These are phyloP conservation scores for Syngnathus typhle DNA, from an alignment of 2,113 vertebrate genomes.

Conservation along the genomic window DNA sequence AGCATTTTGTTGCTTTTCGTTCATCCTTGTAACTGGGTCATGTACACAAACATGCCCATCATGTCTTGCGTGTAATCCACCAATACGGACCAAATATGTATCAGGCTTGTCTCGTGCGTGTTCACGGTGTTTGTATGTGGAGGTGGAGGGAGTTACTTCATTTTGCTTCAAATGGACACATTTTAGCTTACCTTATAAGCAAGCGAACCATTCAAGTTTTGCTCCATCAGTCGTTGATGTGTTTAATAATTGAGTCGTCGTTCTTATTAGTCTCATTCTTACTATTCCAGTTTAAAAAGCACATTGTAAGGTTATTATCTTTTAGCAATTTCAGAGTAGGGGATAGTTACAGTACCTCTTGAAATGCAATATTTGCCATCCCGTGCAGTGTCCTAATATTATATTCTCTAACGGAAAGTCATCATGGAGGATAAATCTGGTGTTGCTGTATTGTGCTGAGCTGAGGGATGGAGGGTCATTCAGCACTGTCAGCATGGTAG, in stretches of 20 bases:
- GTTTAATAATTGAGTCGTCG: not conserved
- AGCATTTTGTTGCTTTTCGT: too few relatives aligned
- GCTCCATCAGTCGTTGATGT: not conserved
- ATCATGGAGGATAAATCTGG: not conserved
- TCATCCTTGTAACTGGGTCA: too few relatives aligned
- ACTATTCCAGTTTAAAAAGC: too few relatives aligned
- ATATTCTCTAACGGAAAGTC: not conserved
- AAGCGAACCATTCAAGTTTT: not conserved
- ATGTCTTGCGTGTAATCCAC: too few relatives aligned
- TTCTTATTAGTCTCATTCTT: not conserved
- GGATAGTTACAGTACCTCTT: not conserved
- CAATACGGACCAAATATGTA: too few relatives aligned
- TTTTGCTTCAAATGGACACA: too few relatives aligned
- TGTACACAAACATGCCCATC: too few relatives aligned
- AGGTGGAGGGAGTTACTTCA: too few relatives aligned
- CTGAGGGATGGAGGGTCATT: conserved; percentile 31
- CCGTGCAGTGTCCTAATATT: not conserved
- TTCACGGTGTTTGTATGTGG: too few relatives aligned
- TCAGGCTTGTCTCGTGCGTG: too few relatives aligned
- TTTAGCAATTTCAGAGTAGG: not conserved
- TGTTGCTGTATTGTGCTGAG: conserved; percentile 9
- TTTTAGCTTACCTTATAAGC: not conserved
- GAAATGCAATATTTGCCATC: not conserved
- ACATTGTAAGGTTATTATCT: too few relatives aligned
- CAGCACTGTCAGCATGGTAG: conserved; percentile 49